phyloP scores from a whole-genome alignment of 2,797 vertebrate species.

The Melanotaenia parkinsoni region DNA sequence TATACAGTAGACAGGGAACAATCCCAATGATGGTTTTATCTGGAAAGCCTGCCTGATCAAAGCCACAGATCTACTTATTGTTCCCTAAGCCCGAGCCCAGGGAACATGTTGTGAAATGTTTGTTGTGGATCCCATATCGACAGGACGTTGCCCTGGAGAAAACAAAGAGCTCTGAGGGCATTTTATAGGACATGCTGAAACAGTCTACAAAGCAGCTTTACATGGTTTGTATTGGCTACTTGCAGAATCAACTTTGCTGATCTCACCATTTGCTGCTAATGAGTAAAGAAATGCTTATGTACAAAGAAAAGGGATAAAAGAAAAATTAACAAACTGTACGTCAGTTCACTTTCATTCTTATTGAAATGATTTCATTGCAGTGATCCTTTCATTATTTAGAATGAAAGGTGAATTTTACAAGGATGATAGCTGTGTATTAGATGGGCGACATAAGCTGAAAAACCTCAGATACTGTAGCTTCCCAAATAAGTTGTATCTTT shows the following conservation, averaged over 20 bases:
- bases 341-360: neutral
- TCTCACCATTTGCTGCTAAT: neutral
- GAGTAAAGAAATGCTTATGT: neutral
- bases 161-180: neutral
- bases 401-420: neutral
- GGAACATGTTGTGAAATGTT: slow-evolving; percentile 17
- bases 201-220: neutral
- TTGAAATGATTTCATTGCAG: neutral
- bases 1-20: slow-evolving; percentile 34
- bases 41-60: slow-evolving; percentile 14
- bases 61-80: slow-evolving; percentile 27
- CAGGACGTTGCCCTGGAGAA: neutral
- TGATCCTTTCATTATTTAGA: neutral
- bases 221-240: neutral
- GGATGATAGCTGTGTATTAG: neutral
- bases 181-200: neutral
- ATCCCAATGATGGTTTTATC: slow-evolving; percentile 24
- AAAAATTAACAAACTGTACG: neutral
- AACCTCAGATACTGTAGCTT: too few relatives aligned
- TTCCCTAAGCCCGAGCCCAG: slow-evolving; percentile 2
- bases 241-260: neutral
- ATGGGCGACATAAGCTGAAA: too few relatives aligned
- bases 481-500: too few relatives aligned
- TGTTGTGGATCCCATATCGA: slow-evolving; percentile 6
- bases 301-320: neutral